Base-by-base conservation (phyloP, 2,888 invertebrate species). In the Oscheius onirici region DNA sequence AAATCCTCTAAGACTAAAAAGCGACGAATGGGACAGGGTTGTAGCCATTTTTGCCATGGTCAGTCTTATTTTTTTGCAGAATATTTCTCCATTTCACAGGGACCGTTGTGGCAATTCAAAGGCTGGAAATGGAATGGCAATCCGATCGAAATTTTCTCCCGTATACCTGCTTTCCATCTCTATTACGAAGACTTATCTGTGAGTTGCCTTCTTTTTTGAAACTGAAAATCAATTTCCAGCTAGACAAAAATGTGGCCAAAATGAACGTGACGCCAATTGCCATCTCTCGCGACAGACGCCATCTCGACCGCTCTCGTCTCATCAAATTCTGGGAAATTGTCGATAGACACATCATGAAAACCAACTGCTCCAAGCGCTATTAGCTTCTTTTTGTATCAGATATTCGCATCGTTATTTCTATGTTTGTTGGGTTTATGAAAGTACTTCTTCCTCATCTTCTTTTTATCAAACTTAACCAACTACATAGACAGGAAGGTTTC, bases 41-140 rank as follows among this genome's bases (percentile, higher is more conserved):
- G 34, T 34, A 8, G 34, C 34, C 8, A 8, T 34, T 34, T 34
- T 34, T 34, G 34, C 8, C 34, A 34, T 34, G 34, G 34, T 34
- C 3, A 3, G 34, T 34, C 34, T 8, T 34, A n/a, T n/a, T n/a
- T n/a, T n/a, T n/a, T n/a, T n/a, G n/a, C 34, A 3, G 34, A 34
- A 34, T 34, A 6, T 34, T 8, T 34, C 0, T 34, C 34, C 15
- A 17, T 34, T n/a, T 65, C 75, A 43, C 95, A 97, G 91, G 99
- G 99, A 0, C 97, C 97, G 0, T 95, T 96, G 0, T 99, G 99
- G 99, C 99, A 99, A 90, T 99, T 99, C 89, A 99, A 99, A 89
- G 28, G 84, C 24, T 99, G 97, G 95, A 97, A 97, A 0, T 97
- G 95, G 93, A 94, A 94, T 87, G 94, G 94, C 17, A 97, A 96